Percentiles rank a stretch among this genome's conserved stretches.
Conservation (phyloP, 2,797 vertebrate species). For the Salmo trutta region DNA sequence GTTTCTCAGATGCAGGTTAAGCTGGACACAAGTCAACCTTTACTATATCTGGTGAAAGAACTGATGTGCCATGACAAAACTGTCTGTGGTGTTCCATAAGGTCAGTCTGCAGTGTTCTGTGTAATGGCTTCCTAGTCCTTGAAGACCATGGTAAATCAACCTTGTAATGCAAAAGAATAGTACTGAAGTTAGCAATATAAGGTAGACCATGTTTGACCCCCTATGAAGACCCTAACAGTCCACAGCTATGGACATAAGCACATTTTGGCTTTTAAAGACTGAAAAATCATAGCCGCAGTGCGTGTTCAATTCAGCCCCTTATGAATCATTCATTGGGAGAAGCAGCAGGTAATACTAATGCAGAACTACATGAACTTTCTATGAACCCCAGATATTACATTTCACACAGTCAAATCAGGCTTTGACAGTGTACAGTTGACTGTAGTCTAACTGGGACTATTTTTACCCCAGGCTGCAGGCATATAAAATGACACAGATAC, state of each 20-base stretch:
- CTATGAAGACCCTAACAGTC: conserved; percentile 5
- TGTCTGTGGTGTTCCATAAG: background rate
- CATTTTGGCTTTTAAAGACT: background rate
- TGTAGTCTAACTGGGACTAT: conserved; percentile 2
- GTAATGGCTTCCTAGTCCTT: conserved; percentile 54
- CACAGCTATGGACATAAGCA: background rate
- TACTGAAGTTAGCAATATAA: conserved; percentile 46
- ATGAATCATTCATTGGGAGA: conserved; percentile 37
- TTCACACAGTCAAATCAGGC: conserved; percentile 25
- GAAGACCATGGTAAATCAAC: conserved; percentile 61
- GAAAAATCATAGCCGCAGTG: conserved; percentile 1
- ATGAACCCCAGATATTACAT: conserved; percentile 36
- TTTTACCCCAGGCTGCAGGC: conserved; percentile 3
- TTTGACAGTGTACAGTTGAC: conserved; percentile 41
- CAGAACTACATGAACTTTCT: conserved; percentile 34
- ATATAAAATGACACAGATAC: conserved; percentile 20
- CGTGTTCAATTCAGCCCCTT: background rate
- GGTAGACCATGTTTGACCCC: conserved; percentile 45
- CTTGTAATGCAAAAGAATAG: conserved; percentile 64
- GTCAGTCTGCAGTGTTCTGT: conserved; percentile 35
- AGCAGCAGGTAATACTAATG: conserved; percentile 13
- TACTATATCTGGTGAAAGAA: background rate
- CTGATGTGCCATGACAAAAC: background rate
- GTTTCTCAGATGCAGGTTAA: too few species aligned
- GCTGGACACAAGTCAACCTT: too few species aligned